Evolutionary conservation across 1,140 invertebrate genomes (phyloP).

Genomic region (Chlorops oryzae): DNA sequence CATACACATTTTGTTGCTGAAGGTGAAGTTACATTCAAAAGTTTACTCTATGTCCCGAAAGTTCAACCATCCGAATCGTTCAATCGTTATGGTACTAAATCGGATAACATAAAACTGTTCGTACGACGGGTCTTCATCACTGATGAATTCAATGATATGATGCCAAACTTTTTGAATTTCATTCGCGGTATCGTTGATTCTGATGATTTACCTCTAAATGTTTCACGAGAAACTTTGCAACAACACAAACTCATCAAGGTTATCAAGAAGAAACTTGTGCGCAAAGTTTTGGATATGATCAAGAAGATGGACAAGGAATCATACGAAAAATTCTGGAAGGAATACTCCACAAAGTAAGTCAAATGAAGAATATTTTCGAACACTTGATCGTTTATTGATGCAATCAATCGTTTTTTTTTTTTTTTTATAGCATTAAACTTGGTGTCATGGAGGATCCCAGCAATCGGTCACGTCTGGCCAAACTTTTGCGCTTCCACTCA

Average conservation of each 20-base stretch:
- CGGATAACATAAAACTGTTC: conserved; percentile 94
- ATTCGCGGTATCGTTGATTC: conserved; percentile 95
- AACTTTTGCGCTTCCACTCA: conserved; percentile 86
- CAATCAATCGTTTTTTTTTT: background rate
- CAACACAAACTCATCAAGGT: conserved; percentile 98
- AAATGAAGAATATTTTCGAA: background rate
- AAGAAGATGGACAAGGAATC: conserved; percentile 92
- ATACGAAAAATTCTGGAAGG: conserved; percentile 96
- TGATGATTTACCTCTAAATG: conserved; percentile 98
- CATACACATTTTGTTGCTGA: conserved; percentile 97
- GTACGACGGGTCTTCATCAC: conserved; percentile 98
- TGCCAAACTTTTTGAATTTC: conserved; percentile 96
- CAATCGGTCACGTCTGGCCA: conserved; percentile 91
- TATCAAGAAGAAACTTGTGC: conserved; percentile 97
- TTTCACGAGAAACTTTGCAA: conserved; percentile 95
- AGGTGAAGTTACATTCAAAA: conserved; percentile 98
- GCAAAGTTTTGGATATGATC: conserved; percentile 96
- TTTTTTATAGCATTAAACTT: conserved; percentile 72
- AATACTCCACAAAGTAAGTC: conserved; percentile 92
- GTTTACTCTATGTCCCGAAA: conserved; percentile 87
- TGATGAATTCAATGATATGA: conserved; percentile 98
- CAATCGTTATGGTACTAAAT: conserved; percentile 89
- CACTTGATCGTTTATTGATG: background rate
- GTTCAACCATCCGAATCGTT: conserved; percentile 87
- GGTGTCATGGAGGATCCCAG: conserved; percentile 97